phyloP scores from a whole-genome alignment of 2,113 vertebrate genomes.

The Lontra canadensis region DNA sequence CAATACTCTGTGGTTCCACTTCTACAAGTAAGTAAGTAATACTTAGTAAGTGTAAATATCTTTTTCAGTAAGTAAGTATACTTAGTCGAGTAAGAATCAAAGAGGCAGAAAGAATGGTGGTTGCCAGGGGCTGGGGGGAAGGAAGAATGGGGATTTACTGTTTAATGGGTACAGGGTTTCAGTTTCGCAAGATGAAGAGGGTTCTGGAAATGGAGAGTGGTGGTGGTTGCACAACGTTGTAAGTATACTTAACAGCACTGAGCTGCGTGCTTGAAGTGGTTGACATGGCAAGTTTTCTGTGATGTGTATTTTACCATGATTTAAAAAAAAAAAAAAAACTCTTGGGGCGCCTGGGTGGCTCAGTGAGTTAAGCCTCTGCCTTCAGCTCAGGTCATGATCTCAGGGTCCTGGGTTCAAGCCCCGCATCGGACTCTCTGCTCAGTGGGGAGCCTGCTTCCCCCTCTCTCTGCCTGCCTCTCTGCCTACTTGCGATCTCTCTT shows the following conservation, averaged over 20 bases:
- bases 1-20: background rate
- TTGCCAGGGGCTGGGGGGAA: background rate
- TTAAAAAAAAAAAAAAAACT: background rate
- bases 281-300: background rate
- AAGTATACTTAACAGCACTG: background rate
- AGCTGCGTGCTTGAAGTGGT: background rate
- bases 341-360: too few species aligned
- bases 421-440: too few species aligned
- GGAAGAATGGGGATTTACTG: background rate
- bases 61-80: too few species aligned
- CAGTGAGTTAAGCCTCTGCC: too few species aligned
- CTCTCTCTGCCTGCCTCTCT: too few species aligned
- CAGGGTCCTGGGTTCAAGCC: too few species aligned
- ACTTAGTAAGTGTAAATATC: too few species aligned
- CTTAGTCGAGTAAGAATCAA: background rate
- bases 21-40: background rate
- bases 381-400: too few species aligned
- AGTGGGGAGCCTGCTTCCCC: too few species aligned
- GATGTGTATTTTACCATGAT: background rate
- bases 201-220: background rate
- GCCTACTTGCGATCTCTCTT: too few species aligned
- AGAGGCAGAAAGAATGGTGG: background rate
- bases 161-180: background rate
- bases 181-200: background rate
- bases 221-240: background rate